phyloP scores from a whole-genome alignment of 2,113 vertebrate species.

The Ginglymostoma cirratum region DNA sequence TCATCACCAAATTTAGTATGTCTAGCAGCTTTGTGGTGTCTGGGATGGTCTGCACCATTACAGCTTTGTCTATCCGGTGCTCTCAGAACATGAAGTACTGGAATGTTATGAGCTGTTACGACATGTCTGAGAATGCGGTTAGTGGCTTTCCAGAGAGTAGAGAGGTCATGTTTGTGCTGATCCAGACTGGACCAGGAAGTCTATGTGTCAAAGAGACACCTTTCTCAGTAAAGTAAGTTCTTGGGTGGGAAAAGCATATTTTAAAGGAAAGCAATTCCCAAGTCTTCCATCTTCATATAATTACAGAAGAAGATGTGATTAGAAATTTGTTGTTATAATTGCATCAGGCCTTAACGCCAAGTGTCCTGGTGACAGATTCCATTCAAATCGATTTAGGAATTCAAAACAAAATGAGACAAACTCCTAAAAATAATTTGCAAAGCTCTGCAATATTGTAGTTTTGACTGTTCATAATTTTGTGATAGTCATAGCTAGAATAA shows the following conservation, averaged over 20 bases:
- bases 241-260: neutral
- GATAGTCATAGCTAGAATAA: neutral
- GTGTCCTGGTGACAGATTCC: neutral
- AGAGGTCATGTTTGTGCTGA: neutral
- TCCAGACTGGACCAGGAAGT: constrained; percentile 7
- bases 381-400: neutral
- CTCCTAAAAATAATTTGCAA: constrained; percentile 17
- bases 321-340: neutral
- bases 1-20: constrained; percentile 33
- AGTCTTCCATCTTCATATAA: neutral
- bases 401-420: constrained; percentile 18
- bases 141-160: neutral
- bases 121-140: constrained; percentile 27
- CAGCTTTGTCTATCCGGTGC: constrained; percentile 16
- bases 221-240: neutral
- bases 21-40: constrained; percentile 27
- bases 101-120: neutral
- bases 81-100: constrained; percentile 7
- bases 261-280: neutral
- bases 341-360: neutral
- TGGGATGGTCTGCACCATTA: constrained; percentile 16
- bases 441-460: neutral
- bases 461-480: neutral
- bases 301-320: neutral
- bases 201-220: neutral